A percentile compares a stretch with the other conserved stretches of the same genome.
phyloP scores from a whole-genome alignment of 2,797 vertebrate genomes.

The Emys orbicularis region DNA sequence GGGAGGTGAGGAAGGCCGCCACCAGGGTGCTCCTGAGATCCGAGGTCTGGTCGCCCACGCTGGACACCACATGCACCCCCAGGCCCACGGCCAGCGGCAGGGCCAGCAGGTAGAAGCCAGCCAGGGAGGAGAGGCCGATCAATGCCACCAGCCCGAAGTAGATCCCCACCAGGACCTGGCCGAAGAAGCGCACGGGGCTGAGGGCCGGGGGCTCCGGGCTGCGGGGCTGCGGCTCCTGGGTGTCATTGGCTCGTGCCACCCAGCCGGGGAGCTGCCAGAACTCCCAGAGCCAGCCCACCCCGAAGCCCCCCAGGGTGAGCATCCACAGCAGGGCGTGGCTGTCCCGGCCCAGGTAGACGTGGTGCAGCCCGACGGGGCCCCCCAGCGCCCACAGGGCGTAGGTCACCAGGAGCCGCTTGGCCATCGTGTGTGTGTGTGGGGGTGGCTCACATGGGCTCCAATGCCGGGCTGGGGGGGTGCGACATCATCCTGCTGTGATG shows the following conservation, averaged over 20 bases:
- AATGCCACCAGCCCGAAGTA: conserved; percentile 91
- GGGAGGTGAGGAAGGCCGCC: conserved; percentile 86
- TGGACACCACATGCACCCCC: conserved; percentile 91
- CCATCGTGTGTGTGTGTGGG: conserved; percentile 48
- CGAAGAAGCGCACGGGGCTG: conserved; percentile 83
- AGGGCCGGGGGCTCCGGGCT: conserved; percentile 50
- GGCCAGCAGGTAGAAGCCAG: conserved; percentile 88
- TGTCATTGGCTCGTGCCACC: conserved; percentile 86
- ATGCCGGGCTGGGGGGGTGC: background rate
- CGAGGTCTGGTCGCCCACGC: conserved; percentile 87
- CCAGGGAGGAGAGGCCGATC: conserved; percentile 86
- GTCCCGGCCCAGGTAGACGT: conserved; percentile 91
- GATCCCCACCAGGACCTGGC: conserved; percentile 88
- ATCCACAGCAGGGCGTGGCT: conserved; percentile 94
- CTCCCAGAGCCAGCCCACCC: conserved; percentile 87
- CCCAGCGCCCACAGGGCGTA: conserved; percentile 87
- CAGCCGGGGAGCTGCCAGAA: conserved; percentile 88
- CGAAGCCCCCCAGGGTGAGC: conserved; percentile 91
- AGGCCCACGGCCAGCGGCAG: conserved; percentile 88
- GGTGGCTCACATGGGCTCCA: background rate
- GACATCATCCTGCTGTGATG: background rate
- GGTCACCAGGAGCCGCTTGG: conserved; percentile 83
- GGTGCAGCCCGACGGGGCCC: conserved; percentile 89
- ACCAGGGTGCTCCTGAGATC: conserved; percentile 84
- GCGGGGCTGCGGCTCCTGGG: background rate